These are phyloP conservation scores for Solenodon paradoxus DNA, from an alignment of 2,113 vertebrate genomes.

Conservation along the genomic window DNA sequence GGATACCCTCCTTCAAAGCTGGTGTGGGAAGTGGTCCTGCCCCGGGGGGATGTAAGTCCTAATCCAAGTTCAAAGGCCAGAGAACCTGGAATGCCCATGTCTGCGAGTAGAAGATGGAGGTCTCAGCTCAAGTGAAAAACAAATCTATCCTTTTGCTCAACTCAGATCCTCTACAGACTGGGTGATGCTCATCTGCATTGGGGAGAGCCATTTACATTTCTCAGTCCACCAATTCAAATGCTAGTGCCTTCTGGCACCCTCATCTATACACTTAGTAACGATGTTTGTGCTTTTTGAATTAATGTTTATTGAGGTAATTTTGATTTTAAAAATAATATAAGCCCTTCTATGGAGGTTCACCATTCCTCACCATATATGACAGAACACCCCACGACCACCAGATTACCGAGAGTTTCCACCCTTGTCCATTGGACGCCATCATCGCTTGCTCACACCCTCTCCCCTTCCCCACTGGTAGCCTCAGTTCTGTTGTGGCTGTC, in stretches of 20 bases:
- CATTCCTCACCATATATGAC: too few species aligned
- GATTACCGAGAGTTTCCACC: too few species aligned
- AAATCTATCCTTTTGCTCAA: not conserved
- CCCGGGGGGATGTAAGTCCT: not conserved
- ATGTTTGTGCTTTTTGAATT: too few species aligned
- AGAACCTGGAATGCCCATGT: not conserved
- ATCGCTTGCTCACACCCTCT: too few species aligned
- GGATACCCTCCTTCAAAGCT: not conserved
- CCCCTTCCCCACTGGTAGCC: too few species aligned
- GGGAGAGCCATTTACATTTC: not conserved
- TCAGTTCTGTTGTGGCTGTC: too few species aligned
- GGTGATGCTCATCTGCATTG: not conserved
- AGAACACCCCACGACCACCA: too few species aligned
- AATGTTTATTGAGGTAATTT: too few species aligned
- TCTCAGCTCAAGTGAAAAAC: not conserved
- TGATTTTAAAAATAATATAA: too few species aligned
- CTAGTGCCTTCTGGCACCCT: not conserved
- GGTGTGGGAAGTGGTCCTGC: not conserved
- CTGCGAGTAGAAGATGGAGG: not conserved
- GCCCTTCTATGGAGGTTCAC: too few species aligned
- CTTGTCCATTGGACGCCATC: too few species aligned
- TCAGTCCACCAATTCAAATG: not conserved
- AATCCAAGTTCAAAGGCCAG: not conserved
- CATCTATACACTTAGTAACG: not conserved
- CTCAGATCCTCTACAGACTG: not conserved